These are phyloP conservation scores for Caenorhabditis sp. DNA, from an alignment of 2,888 invertebrate species.

Conservation along the genomic window DNA sequence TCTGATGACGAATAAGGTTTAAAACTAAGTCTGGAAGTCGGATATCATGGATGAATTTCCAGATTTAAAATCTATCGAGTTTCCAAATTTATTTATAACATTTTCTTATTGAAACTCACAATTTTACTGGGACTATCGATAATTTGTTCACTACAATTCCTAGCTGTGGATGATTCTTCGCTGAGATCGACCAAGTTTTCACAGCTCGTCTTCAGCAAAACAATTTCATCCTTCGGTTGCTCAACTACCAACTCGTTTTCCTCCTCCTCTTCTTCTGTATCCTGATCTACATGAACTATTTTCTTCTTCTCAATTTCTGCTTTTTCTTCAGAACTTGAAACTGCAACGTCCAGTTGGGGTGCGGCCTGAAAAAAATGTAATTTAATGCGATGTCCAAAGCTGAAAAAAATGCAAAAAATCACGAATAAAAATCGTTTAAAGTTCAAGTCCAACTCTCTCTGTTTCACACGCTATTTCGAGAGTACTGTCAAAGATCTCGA, in stretches of 20 bases:
- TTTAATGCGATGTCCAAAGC: too few relatives aligned
- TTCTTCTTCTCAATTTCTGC: neutral
- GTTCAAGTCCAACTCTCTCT: too few relatives aligned
- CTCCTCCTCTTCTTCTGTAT: conserved; percentile 2
- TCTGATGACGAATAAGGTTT: too few relatives aligned
- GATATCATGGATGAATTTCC: too few relatives aligned
- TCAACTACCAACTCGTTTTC: neutral
- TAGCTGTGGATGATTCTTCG: neutral
- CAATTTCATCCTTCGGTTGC: neutral
- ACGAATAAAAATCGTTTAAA: too few relatives aligned
- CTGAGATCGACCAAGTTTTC: neutral
- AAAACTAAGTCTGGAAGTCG: too few relatives aligned
- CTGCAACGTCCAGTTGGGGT: neutral
- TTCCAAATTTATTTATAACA: too few relatives aligned
- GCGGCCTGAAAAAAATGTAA: neutral
- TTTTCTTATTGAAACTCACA: neutral
- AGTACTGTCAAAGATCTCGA: too few relatives aligned
- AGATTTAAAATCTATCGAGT: too few relatives aligned
- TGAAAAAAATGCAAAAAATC: too few relatives aligned
- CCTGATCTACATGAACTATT: neutral
- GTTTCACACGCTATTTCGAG: too few relatives aligned
- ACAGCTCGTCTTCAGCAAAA: neutral
- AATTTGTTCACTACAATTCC: neutral
- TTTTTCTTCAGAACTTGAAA: neutral
- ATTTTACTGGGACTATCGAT: neutral